These are phyloP conservation scores for Notospermus geniculatus DNA, from an alignment of 1,140 invertebrate species.

Conservation along the genomic window DNA sequence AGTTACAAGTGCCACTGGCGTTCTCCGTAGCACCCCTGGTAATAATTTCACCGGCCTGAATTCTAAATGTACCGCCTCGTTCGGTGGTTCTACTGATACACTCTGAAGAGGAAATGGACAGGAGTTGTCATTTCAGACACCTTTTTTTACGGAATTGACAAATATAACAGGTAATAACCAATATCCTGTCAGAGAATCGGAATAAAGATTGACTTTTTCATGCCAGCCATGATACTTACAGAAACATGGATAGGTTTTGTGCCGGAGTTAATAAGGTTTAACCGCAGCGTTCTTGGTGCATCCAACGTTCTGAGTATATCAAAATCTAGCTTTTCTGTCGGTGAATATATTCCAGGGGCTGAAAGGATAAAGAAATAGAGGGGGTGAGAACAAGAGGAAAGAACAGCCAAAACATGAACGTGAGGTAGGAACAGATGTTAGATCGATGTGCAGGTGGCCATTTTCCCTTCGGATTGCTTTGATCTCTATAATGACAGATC, in stretches of 20 bases:
- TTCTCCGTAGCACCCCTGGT: slow-evolving; percentile 63
- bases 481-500: too few species aligned
- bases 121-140: too few species aligned
- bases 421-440: too few species aligned
- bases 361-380: too few species aligned
- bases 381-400: too few species aligned
- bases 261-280: slow-evolving; percentile 72
- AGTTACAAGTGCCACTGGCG: slow-evolving; percentile 69
- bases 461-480: too few species aligned
- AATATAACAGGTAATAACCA: too few species aligned
- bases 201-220: too few species aligned
- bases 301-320: slow-evolving; percentile 69
- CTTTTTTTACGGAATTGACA: too few species aligned
- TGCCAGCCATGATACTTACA: slow-evolving; percentile 56
- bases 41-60: slow-evolving; percentile 64
- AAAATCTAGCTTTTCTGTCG: slow-evolving; percentile 78
- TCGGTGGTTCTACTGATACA: slow-evolving; percentile 53
- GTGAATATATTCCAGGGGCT: slow-evolving; percentile 71
- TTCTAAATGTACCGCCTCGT: slow-evolving; percentile 58
- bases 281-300: slow-evolving; percentile 66
- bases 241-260: slow-evolving; percentile 69
- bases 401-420: too few species aligned
- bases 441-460: too few species aligned
- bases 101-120: slow-evolving; percentile 45
- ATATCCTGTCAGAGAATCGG: too few species aligned